Evolutionary conservation across 1,140 invertebrate genomes (phyloP).

Genomic region (Euglossa dilemma): DNA sequence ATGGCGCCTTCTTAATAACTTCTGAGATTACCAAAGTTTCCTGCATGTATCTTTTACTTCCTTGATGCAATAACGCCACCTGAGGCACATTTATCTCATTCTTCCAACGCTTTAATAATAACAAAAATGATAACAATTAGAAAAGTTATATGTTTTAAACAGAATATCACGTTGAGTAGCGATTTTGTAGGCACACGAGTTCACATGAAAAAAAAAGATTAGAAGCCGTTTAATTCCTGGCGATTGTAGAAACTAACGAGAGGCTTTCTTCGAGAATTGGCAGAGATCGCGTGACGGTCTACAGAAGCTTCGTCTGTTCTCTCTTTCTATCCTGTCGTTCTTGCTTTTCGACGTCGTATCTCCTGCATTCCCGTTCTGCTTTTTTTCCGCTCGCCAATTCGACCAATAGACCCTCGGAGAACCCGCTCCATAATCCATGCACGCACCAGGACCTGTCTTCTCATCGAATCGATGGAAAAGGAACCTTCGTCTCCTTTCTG

Average conservation of each 20-base stretch:
- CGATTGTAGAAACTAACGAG: conserved; percentile 60
- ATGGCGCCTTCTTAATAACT: too few species aligned
- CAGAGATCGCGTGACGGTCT: conserved; percentile 55
- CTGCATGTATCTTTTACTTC: too few species aligned
- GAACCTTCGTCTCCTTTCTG: conserved; percentile 28
- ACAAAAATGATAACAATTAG: too few species aligned
- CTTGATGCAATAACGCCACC: too few species aligned
- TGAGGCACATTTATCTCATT: too few species aligned
- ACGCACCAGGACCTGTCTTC: conserved; percentile 52
- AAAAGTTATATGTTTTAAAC: background rate
- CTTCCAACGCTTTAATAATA: too few species aligned
- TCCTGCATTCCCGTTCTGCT: conserved; percentile 40
- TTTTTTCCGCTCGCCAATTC: conserved; percentile 64
- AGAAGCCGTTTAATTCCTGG: conserved; percentile 41
- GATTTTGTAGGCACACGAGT: background rate
- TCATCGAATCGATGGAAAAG: conserved; percentile 54
- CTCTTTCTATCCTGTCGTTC: conserved; percentile 1
- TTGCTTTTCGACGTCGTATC: conserved; percentile 33
- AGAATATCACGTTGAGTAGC: background rate
- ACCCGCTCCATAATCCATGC: conserved; percentile 61
- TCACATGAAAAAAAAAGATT: conserved; percentile 6
- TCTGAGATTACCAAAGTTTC: too few species aligned
- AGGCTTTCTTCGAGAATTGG: conserved; percentile 40
- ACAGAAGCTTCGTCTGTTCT: conserved; percentile 23
- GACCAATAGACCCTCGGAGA: conserved; percentile 56